phyloP scores from a whole-genome alignment of 2,888 invertebrate genomes.

The Ophioninae sp. region DNA sequence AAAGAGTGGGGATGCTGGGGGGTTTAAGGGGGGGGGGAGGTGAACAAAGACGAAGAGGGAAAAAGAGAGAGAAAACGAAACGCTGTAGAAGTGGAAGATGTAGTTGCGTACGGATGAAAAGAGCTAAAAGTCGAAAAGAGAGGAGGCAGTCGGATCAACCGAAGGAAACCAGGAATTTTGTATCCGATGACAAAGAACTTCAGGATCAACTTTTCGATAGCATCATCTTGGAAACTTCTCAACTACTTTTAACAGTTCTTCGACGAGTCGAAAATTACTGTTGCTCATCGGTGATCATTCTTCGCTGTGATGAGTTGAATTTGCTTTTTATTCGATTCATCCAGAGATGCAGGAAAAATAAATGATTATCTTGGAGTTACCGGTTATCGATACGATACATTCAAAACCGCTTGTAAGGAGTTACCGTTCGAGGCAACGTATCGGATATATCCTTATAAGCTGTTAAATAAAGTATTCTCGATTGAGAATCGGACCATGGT shows the following conservation, averaged over 20 bases:
- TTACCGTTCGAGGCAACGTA: no score
- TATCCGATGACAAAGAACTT: constrained; percentile 63
- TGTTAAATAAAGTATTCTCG: no score
- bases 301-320: no score
- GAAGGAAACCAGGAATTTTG: constrained; percentile 11
- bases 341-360: no score
- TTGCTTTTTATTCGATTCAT: no score
- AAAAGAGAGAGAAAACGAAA: constrained; percentile 32
- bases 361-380: no score
- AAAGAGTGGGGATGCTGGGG: not conserved
- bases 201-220: not conserved
- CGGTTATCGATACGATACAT: no score
- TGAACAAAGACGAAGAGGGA: constrained; percentile 17
- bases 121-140: constrained; percentile 3
- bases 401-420: no score
- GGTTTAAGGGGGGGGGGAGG: not conserved
- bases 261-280: no score
- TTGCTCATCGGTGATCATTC: no score
- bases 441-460: no score
- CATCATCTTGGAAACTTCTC: not conserved
- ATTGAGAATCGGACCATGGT: no score
- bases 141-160: constrained; percentile 8
- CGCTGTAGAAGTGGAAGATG: constrained; percentile 51
- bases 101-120: constrained; percentile 13
- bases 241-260: not conserved